Evolutionary conservation across 2,888 invertebrate species (phyloP), one percentile per base, ranked within the genome.

Genomic region (Tipula confusa): DNA sequence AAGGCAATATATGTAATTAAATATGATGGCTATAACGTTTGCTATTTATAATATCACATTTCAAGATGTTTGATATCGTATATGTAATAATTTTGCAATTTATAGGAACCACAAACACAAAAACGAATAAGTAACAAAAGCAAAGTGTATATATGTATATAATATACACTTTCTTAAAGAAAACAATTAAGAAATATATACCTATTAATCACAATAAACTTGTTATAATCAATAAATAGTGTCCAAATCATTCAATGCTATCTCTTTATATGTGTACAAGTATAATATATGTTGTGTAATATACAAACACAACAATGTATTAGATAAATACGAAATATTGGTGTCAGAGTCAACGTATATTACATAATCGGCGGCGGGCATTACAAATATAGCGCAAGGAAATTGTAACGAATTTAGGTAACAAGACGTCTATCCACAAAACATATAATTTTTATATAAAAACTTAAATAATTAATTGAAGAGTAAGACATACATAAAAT

Each of bases 201-300:
- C 64, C 64, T 64, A 64, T 64, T 64, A 64, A 64, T 64, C 64
- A 64, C 64, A 64, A 64, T 64, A 64, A 18, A 64, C 64, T 64
- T 64, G 24, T 24, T 64, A 64, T 64, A 64, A 64, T 64, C 64
- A 64, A 64, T 64, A 64, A 64, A 64, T 24, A n/a, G 24, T 64
- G 64, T 24, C 64, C 64, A 64, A 64, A 64, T 64, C 64, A 64
- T 64, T 64, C 64, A 64, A 64, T 64, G 64, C 24, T 64, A 24
- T 64, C n/a, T 5, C n/a, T 43, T 15, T 13, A 38, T 13, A 38
- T 13, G 3, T 64, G 64, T n/a, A n/a, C n/a, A n/a, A n/a, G n/a
- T n/a, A n/a, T n/a, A n/a, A n/a, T n/a, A n/a, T n/a, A n/a, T n/a
- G n/a, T n/a, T n/a, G 24, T 64, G 64, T 64, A 64, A 64, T 64